Evolutionary conservation across 1,140 invertebrate species (phyloP).

Genomic region (Zaprionus davidi): DNA sequence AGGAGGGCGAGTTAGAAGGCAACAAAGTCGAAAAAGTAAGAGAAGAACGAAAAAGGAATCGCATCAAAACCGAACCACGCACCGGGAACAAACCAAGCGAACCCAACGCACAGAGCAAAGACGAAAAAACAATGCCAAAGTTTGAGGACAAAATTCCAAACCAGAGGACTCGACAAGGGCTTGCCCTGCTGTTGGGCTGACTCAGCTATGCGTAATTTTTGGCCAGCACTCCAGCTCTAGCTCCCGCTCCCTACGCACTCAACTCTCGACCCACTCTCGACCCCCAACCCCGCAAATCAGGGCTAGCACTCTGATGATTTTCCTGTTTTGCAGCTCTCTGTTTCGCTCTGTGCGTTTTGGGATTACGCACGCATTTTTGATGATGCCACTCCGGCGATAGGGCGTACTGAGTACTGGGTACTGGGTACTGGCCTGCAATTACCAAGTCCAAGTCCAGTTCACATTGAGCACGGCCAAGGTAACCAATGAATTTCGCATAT

Average conservation of each 20-base stretch:
- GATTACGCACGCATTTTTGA: conserved; percentile 76
- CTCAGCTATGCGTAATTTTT: conserved; percentile 43
- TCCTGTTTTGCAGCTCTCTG: conserved; percentile 8
- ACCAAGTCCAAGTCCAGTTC: conserved; percentile 18
- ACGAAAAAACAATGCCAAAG: conserved; percentile 31
- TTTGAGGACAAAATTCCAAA: conserved; percentile 23
- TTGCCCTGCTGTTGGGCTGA: conserved; percentile 16
- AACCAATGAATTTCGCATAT: conserved; percentile 45
- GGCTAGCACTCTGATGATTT: conserved; percentile 25
- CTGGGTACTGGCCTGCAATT: conserved; percentile 57
- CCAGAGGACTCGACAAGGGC: not conserved
- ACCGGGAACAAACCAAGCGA: conserved; percentile 20
- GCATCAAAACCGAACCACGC: not conserved
- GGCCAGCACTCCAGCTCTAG: not conserved
- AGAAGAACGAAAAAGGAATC: conserved; percentile 21
- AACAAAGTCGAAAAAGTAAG: conserved; percentile 39
- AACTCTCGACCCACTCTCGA: not conserved
- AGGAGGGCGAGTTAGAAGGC: conserved; percentile 39
- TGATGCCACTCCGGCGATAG: conserved; percentile 44
- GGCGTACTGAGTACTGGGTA: not conserved
- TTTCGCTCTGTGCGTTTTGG: conserved; percentile 42
- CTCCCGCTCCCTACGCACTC: not conserved
- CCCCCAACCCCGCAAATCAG: not conserved
- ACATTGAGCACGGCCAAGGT: conserved; percentile 9
- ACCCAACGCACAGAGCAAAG: conserved; percentile 22